Evolutionary conservation across 2,113 vertebrate genomes (phyloP).

Genomic region (Clarias batrachus): DNA sequence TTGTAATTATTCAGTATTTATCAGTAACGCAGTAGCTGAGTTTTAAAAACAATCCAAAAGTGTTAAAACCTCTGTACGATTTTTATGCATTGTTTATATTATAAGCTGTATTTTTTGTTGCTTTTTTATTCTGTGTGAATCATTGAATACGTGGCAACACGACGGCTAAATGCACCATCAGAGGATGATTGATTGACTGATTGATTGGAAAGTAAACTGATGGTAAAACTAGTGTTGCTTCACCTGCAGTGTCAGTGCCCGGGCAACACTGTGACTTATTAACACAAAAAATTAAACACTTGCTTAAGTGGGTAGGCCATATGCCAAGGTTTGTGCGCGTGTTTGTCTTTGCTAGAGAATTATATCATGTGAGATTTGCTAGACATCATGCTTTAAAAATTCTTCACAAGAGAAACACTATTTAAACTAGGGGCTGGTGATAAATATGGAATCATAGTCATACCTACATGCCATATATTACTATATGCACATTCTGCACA

Average conservation of each 20-base stretch:
- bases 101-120: not conserved
- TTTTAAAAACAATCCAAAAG: not conserved
- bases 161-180: not conserved
- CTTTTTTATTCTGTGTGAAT: not conserved
- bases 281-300: not conserved
- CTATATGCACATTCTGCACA: too few species aligned
- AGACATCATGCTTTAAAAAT: not conserved
- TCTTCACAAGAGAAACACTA: not conserved
- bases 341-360: not conserved
- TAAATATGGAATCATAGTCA: too few species aligned
- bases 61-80: not conserved
- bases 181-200: not conserved
- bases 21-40: not conserved
- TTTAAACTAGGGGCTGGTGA: not conserved
- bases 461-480: too few species aligned
- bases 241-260: not conserved
- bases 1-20: not conserved
- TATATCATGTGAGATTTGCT: not conserved
- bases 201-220: not conserved
- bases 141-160: conserved; percentile 9
- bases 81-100: not conserved
- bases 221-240: not conserved
- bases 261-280: not conserved
- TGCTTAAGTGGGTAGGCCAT: not conserved
- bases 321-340: not conserved